phyloP scores from a whole-genome alignment of 1,140 invertebrate genomes.

The Ruditapes philippinarum region DNA sequence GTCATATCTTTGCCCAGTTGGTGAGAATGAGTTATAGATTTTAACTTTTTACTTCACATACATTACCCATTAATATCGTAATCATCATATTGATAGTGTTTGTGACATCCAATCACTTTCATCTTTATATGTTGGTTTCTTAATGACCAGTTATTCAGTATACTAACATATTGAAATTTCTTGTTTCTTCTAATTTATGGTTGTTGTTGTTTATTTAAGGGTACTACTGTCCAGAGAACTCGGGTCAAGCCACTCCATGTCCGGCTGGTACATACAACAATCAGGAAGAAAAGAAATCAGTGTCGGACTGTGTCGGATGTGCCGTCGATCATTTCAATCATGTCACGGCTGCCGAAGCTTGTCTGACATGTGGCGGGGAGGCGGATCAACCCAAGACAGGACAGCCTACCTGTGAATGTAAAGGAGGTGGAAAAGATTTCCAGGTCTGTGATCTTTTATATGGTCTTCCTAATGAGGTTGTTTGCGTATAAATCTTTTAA shows the following conservation, averaged over 20 bases:
- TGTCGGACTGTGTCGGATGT: constrained; percentile 77
- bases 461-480: no score
- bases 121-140: not conserved
- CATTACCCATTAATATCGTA: not conserved
- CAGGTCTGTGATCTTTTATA: constrained; percentile 82
- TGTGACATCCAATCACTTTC: not conserved
- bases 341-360: constrained; percentile 79
- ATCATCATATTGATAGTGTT: not conserved
- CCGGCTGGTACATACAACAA: constrained; percentile 74
- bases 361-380: constrained; percentile 81
- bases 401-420: constrained; percentile 79
- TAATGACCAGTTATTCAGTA: not conserved
- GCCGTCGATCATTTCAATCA: constrained; percentile 83
- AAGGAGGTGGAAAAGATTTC: constrained; percentile 82
- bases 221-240: constrained; percentile 81
- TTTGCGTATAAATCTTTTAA: not conserved
- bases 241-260: constrained; percentile 22
- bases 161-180: not conserved
- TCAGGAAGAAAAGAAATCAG: constrained; percentile 67
- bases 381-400: constrained; percentile 77
- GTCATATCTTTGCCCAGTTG: constrained; percentile 83
- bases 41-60: no score
- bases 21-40: no score
- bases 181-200: no score
- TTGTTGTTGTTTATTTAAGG: no score